Percentiles rank a stretch among this genome's conserved stretches.
phyloP scores from a whole-genome alignment of 2,888 invertebrate species.

The Polydrusus cervinus region DNA sequence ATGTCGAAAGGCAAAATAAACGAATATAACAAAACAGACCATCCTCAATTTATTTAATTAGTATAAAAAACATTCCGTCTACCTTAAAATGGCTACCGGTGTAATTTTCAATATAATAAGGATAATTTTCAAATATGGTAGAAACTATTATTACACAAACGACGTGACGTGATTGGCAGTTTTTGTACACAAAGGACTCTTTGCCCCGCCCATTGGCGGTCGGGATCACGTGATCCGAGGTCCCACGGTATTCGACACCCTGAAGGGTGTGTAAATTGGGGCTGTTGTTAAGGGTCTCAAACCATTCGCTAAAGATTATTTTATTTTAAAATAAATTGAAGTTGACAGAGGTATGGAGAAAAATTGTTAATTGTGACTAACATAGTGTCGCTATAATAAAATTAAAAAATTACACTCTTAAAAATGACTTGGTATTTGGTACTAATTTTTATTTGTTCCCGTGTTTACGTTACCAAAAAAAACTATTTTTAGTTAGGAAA shows the following conservation, averaged over 20 bases:
- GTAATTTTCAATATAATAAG: slow-evolving; percentile 69
- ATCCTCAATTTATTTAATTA: slow-evolving; percentile 52
- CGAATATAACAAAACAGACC: slow-evolving; percentile 46
- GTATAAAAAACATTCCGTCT: slow-evolving; percentile 48
- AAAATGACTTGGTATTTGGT: no score
- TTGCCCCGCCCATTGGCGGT: slow-evolving; percentile 28
- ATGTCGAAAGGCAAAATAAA: slow-evolving; percentile 40
- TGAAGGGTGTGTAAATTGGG: slow-evolving; percentile 41
- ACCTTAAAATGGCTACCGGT: slow-evolving; percentile 66
- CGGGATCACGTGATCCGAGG: slow-evolving; percentile 41
- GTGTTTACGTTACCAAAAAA: no score
- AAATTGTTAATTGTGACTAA: no score
- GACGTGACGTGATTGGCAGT: slow-evolving; percentile 61
- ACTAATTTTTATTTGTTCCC: no score
- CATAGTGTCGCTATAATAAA: no score
- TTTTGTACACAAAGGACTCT: slow-evolving; percentile 49
- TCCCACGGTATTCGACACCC: slow-evolving; percentile 44
- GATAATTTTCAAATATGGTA: slow-evolving; percentile 71
- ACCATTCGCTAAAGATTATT: not conserved
- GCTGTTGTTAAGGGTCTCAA: not conserved
- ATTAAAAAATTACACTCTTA: no score
- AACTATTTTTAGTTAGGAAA: no score
- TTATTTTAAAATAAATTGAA: no score
- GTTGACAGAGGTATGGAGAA: no score
- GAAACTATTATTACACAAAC: slow-evolving; percentile 55